Evolutionary conservation across 2,888 invertebrate genomes (phyloP), one percentile per base, ranked within the genome.

Genomic region (Cerastoderma edule): DNA sequence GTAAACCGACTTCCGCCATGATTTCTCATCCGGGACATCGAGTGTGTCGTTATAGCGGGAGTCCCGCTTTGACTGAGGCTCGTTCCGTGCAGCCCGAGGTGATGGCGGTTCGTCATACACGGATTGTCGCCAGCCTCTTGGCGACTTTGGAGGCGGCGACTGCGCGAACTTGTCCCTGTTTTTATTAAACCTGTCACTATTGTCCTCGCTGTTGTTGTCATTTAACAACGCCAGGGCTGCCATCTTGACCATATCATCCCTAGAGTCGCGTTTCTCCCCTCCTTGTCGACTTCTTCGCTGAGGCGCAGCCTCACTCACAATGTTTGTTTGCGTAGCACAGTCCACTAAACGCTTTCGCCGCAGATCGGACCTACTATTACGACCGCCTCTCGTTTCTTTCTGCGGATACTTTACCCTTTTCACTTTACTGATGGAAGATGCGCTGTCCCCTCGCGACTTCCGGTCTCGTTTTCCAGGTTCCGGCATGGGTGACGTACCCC

Each of bases 401-500:
- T 73, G 75, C 3, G 84, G 83, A 60, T 83, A 84, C 67, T 86
- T 87, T 60, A 89, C 85, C 57, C 89, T 72, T 78, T 87, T 87
- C 6, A 88, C 88, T 70, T 86, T 83, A 63, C 89, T 85, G 56
- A 89, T 88, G 57, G 87, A 80, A 67, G 71, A 63, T 66, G 64
- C 67, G 27, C 78, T 76, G 19, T 85, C 80, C 78, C 83, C 80
- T 72, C 81, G 74, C 70, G 80, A 66, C 75, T 72, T 74, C 56
- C 75, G 39, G 60, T 87, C 82, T 72, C 83, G 80, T 74, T 80
- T 83, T 54, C 85, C 88, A 24, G 82, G 85, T 67, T 89, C 89
- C 10, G 85, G 87, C 80, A 89, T 88, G 13, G 92, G 92, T 10
- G 90, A 90, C 6, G 91, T 91, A 33, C 90, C 91, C 54, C 91